Evolutionary conservation across 2,888 invertebrate species (phyloP), one percentile per base, ranked within the genome.

Genomic region (Cantharis flavilabris): DNA sequence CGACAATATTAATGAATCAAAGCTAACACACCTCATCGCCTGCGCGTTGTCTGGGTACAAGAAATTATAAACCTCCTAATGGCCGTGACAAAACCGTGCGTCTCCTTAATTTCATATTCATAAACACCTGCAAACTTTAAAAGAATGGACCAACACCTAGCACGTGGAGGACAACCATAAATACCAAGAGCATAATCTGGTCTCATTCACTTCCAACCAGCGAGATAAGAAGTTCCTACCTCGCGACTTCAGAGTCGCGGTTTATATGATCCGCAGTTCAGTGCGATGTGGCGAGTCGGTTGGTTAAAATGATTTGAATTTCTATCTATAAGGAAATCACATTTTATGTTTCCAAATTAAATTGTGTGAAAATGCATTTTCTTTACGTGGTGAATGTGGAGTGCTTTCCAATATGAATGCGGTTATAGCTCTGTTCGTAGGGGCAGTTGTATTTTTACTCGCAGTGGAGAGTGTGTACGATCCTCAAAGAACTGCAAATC

Each of bases 121-220:
- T 63, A 74, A 73, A 75, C 77, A 77, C 77, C 77, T 77, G 77
- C 75, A 64, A 69, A 72, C 71, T 72, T 67, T 23, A 67, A 63
- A 71, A 71, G 72, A 72, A 67, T 72, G 49, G 62, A 72, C 71
- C 63, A 71, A 20, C 71, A 30, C 64, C 73, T 65, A 76, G 78
- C 78, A 78, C 78, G 78, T 78, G 78, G 78, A 78, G 67, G 71
- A 74, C 70, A 72, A 69, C 72, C 76, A 75, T 78, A 78, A 78
- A 76, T 76, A 74, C 78, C 73, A 78, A 78, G 73, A 76, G 62
- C 71, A 75, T 64, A 69, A 67, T 76, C 73, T 73, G 73, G 76
- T 76, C 78, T 73, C 78, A 78, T 78, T 78, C 78, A 78, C 72
- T 73, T 77, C 26, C 26, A 73, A 71, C 13, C 62, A 75, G 72